phyloP scores from a whole-genome alignment of 2,113 vertebrate genomes.

The Holacanthus passer region DNA sequence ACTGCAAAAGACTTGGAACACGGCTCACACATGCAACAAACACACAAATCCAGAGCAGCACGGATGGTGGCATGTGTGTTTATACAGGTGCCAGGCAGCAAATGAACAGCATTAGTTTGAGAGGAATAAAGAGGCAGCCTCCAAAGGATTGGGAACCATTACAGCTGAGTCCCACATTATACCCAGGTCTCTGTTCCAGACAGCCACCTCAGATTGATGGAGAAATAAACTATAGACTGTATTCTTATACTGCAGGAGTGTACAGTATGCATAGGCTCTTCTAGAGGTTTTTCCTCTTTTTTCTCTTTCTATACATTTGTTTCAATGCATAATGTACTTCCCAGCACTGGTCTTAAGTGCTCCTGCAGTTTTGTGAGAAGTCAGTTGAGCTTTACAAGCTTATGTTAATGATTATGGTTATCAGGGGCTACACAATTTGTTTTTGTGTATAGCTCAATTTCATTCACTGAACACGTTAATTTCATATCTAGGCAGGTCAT shows the following conservation, averaged over 20 bases:
- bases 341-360: too few relatives aligned
- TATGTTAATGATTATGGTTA: too few relatives aligned
- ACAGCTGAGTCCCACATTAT: slow-evolving; percentile 2
- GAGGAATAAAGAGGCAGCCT: slow-evolving; percentile 41
- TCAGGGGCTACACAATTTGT: too few relatives aligned
- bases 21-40: neutral
- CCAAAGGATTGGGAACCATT: slow-evolving; percentile 18
- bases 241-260: neutral
- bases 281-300: neutral
- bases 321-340: too few relatives aligned
- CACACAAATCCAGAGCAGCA: slow-evolving; percentile 13
- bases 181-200: slow-evolving; percentile 15
- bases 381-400: too few relatives aligned
- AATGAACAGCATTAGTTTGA: slow-evolving; percentile 37
- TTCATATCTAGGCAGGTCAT: too few relatives aligned
- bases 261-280: neutral
- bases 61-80: slow-evolving; percentile 10
- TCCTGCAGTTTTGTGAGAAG: too few relatives aligned
- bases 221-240: neutral
- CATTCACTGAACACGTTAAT: too few relatives aligned
- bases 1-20: slow-evolving; percentile 33
- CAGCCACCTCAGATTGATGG: slow-evolving; percentile 23
- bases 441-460: too few relatives aligned
- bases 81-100: slow-evolving; percentile 34
- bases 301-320: too few relatives aligned